Percentiles rank a stretch among this genome's conserved stretches.
These are phyloP conservation scores for Idaea straminata DNA, from an alignment of 2,888 invertebrate genomes.

Conservation along the genomic window DNA sequence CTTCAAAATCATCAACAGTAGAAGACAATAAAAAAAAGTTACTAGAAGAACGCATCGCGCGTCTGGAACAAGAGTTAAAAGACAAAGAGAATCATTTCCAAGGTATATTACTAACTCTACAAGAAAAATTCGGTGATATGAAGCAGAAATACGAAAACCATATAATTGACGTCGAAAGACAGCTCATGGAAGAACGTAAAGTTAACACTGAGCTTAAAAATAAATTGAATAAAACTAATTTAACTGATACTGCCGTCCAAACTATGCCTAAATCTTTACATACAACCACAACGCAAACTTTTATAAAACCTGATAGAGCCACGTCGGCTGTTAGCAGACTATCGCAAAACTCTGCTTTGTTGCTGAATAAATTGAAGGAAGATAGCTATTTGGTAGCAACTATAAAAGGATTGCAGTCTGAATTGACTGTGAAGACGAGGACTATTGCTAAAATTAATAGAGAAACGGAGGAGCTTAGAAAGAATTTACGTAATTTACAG, in stretches of 20 bases:
- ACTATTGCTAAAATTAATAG: slow-evolving; percentile 85
- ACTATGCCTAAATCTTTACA: slow-evolving; percentile 58
- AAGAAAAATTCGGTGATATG: slow-evolving; percentile 88
- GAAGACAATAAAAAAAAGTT: slow-evolving; percentile 81
- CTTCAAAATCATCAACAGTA: slow-evolving; percentile 77
- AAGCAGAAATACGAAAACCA: slow-evolving; percentile 88
- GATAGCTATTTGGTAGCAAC: slow-evolving; percentile 89
- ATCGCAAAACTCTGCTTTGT: slow-evolving; percentile 76
- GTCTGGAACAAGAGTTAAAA: slow-evolving; percentile 85
- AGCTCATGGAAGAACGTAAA: slow-evolving; percentile 75
- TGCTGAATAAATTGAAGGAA: slow-evolving; percentile 81
- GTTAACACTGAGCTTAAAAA: slow-evolving; percentile 76
- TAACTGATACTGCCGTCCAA: slow-evolving; percentile 67
- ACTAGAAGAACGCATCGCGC: slow-evolving; percentile 85
- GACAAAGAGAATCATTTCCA: slow-evolving; percentile 86
- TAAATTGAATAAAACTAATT: slow-evolving; percentile 66
- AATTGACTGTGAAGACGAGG: slow-evolving; percentile 87
- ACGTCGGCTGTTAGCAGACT: slow-evolving; percentile 74
- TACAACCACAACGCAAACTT: slow-evolving; percentile 58
- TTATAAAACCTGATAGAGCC: slow-evolving; percentile 60
- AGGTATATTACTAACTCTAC: slow-evolving; percentile 85
- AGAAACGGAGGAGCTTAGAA: slow-evolving; percentile 87
- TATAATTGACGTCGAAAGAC: slow-evolving; percentile 86
- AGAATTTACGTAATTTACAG: slow-evolving; percentile 87
- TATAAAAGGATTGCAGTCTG: slow-evolving; percentile 88